These are phyloP conservation scores for Chlamydotis undulata DNA, from an alignment of 2,113 vertebrate species.

Conservation along the genomic window DNA sequence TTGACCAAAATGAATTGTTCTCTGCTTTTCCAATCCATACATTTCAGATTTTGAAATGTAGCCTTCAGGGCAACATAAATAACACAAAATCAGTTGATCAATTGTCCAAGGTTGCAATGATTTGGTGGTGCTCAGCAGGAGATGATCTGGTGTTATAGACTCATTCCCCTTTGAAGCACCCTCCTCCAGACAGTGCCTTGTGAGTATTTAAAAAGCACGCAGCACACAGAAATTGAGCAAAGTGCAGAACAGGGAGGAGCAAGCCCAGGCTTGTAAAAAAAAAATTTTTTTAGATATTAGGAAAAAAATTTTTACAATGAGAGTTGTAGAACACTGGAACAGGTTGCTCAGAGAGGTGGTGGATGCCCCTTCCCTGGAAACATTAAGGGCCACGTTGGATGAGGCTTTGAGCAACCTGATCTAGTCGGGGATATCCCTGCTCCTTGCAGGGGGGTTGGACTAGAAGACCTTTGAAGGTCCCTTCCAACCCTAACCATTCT, in stretches of 20 bases:
- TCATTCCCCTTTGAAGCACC: not conserved
- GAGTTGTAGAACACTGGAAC: too few species aligned
- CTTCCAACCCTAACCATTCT: too few species aligned
- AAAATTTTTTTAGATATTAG: too few species aligned
- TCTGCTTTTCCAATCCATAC: not conserved
- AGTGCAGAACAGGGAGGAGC: not conserved
- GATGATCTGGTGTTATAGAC: not conserved
- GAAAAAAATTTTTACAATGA: too few species aligned
- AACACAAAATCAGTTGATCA: not conserved
- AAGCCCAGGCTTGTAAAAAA: not conserved
- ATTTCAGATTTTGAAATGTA: constrained; percentile 20
- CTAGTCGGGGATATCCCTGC: too few species aligned
- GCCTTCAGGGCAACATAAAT: constrained; percentile 21
- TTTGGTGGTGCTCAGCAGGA: not conserved
- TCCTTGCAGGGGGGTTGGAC: too few species aligned
- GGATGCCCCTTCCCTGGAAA: too few species aligned
- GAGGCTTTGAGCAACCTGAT: too few species aligned
- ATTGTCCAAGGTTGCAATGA: not conserved
- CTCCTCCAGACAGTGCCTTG: not conserved
- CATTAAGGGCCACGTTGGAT: too few species aligned
- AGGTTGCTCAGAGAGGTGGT: too few species aligned
- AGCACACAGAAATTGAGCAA: not conserved
- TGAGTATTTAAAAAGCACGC: not conserved
- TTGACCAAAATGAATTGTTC: not conserved
- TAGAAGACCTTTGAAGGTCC: too few species aligned